Base-by-base conservation (phyloP, 2,888 invertebrate species). In the Drosophila ezoana region DNA sequence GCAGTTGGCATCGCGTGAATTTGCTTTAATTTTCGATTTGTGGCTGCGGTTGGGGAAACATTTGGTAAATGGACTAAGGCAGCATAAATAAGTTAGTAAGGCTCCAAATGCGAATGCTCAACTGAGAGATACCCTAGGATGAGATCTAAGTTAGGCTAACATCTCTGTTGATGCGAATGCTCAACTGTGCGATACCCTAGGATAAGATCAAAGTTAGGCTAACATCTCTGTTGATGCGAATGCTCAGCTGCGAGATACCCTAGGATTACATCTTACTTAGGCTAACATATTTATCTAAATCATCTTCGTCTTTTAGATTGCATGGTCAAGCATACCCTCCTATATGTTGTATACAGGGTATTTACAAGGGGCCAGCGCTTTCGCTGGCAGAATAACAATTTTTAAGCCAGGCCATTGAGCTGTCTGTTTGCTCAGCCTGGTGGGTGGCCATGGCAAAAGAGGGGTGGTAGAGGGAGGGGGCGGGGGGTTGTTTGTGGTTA, bases 301-400 rank as follows among this genome's bases (percentile, higher is more conserved):
- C 23, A 23, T 23, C 6, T 23, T 23, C 6, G 23, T 8, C 1
- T 8, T 8, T 23, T 23, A 23, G 23, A 23, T 23, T 23, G 28
- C 28, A 28, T 28, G 8, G 1, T 23, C 2, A 1, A 33, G n/a
- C n/a, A 33, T 43, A 40, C 20, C 40, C 41, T n/a, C 4, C 3
- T 16, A 11, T 4, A 2, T 14, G 35, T 18, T 16, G 33, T 9
- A 10, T 37, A 44, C 37, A 51, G 68, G 40, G 62, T 73, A 73
- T 60, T 6, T 20, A 1, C 38, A 57, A n/a, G 52, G 33, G 45
- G 18, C 49, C 23, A 48, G 48, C 8, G 16, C 23, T 40, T 45
- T 35, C 20, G 41, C 61, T 58, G n/a, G 37, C 37, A 11, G 53
- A 76, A 68, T 68, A 68, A 57, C 45, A 72, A 65, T 61, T 65